These are phyloP conservation scores for Pemphredon lugubris DNA, from an alignment of 2,888 invertebrate genomes.

Conservation along the genomic window DNA sequence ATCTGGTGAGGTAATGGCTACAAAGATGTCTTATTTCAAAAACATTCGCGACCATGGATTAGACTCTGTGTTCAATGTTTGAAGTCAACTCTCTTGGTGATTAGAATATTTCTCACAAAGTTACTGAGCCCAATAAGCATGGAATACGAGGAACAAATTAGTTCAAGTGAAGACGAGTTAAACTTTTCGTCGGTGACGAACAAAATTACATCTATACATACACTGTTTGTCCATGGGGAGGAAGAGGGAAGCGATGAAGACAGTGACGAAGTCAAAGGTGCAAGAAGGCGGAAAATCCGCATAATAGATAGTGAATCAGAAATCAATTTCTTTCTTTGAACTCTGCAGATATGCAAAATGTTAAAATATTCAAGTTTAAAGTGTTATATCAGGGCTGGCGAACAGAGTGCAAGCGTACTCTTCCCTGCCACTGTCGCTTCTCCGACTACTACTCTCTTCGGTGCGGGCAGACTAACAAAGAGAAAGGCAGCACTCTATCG, in stretches of 20 bases:
- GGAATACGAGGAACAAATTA: conserved; percentile 15
- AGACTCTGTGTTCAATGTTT: conserved; percentile 20
- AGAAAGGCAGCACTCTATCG: too few species aligned
- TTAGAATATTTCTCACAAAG: conserved; percentile 16
- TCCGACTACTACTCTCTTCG: too few species aligned
- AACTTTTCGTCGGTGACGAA: conserved; percentile 8
- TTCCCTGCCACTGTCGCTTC: too few species aligned
- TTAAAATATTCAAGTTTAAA: too few species aligned
- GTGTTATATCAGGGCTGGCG: too few species aligned
- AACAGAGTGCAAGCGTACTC: too few species aligned
- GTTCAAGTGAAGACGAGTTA: conserved; percentile 15
- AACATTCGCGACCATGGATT: conserved; percentile 7
- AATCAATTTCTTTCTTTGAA: conserved; percentile 7
- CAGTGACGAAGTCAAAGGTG: conserved; percentile 13
- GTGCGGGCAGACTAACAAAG: too few species aligned
- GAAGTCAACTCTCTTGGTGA: conserved; percentile 10
- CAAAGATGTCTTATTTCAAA: conserved; percentile 13
- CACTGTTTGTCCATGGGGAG: conserved; percentile 11
- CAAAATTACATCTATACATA: conserved; percentile 19
- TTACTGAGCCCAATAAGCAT: conserved; percentile 22
- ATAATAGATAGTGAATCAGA: conserved; percentile 3
- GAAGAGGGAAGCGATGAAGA: conserved; percentile 20
- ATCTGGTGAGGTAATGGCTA: conserved; percentile 5
- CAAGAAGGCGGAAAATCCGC: conserved; percentile 8
- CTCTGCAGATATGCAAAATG: too few species aligned